A percentile compares a stretch with the other conserved stretches of the same genome.
Conservation (phyloP, 2,888 invertebrate genomes). For the Tetrapedia diversipes region DNA sequence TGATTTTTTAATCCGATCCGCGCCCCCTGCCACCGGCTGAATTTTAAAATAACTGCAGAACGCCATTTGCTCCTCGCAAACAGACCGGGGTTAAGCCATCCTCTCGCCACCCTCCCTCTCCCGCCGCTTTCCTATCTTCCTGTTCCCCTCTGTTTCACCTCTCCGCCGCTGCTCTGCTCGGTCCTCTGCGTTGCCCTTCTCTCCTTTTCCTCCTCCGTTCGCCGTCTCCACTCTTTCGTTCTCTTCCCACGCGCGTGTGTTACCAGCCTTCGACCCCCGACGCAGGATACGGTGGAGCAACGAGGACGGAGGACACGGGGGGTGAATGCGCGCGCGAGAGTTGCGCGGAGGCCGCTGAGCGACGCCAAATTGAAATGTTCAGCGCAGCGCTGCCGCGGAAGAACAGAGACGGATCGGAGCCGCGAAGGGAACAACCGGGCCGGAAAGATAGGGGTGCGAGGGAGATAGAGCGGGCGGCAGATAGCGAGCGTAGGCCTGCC, state of each 20-base stretch:
- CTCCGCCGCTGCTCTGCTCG: too few species aligned
- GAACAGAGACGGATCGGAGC: conserved; percentile 30
- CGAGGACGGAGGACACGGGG: conserved; percentile 5
- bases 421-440: conserved; percentile 29
- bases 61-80: conserved; percentile 84
- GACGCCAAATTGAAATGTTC: conserved; percentile 84
- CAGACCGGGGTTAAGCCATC: conserved; percentile 80
- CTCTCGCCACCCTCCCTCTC: conserved; percentile 59
- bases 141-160: conserved; percentile 48
- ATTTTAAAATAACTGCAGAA: conserved; percentile 84
- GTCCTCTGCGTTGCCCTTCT: too few species aligned
- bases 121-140: conserved; percentile 59
- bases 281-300: conserved; percentile 17
- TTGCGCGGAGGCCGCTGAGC: conserved; percentile 26
- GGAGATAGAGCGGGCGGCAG: conserved; percentile 51
- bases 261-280: conserved; percentile 38
- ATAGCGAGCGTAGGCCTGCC: conserved; percentile 65
- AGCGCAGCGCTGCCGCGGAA: conserved; percentile 65
- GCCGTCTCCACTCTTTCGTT: conserved; percentile 32
- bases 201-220: neutral
- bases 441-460: conserved; percentile 35
- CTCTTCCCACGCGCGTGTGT: conserved; percentile 24
- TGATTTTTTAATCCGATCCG: conserved; percentile 84
- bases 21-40: conserved; percentile 77
- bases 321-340: conserved; percentile 6